Conservation (phyloP, 2,888 invertebrate genomes). For the Notodonta dromedarius region DNA sequence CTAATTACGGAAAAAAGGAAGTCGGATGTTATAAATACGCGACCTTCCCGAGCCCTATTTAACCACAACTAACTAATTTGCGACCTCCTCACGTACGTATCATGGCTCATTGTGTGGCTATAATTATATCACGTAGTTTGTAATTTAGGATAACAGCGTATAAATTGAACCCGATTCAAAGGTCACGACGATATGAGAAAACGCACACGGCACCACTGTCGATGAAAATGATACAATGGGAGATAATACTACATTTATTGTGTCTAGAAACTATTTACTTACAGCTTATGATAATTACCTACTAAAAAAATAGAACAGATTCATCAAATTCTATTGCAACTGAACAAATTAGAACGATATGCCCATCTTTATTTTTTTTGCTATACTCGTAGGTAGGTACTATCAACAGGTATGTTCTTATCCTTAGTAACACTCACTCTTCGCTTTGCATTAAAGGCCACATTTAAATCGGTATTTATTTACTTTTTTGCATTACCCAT, state of each 20-base stretch:
- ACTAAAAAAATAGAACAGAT: too few relatives aligned
- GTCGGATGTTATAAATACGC: neutral
- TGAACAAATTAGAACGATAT: too few relatives aligned
- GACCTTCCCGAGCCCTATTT: neutral
- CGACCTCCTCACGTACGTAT: conserved; percentile 5
- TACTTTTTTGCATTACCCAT: neutral
- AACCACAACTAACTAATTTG: neutral
- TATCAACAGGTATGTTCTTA: too few relatives aligned
- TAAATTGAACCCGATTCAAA: conserved; percentile 12
- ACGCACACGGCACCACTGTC: neutral
- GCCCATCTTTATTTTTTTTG: too few relatives aligned
- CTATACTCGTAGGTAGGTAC: too few relatives aligned
- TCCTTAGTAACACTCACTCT: conserved; percentile 2
- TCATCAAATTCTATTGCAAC: too few relatives aligned
- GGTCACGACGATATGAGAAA: conserved; percentile 14
- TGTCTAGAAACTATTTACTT: neutral
- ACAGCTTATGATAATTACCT: too few relatives aligned
- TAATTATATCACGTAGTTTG: conserved; percentile 9
- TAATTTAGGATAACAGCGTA: conserved; percentile 5
- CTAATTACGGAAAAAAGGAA: conserved; percentile 2
- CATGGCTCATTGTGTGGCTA: neutral
- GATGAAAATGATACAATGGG: neutral
- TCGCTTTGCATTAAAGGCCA: neutral
- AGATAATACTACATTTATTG: neutral
- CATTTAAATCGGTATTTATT: conserved; percentile 1